Evolutionary conservation across 2,113 vertebrate genomes (phyloP).

Genomic region (Willisornis vidua): DNA sequence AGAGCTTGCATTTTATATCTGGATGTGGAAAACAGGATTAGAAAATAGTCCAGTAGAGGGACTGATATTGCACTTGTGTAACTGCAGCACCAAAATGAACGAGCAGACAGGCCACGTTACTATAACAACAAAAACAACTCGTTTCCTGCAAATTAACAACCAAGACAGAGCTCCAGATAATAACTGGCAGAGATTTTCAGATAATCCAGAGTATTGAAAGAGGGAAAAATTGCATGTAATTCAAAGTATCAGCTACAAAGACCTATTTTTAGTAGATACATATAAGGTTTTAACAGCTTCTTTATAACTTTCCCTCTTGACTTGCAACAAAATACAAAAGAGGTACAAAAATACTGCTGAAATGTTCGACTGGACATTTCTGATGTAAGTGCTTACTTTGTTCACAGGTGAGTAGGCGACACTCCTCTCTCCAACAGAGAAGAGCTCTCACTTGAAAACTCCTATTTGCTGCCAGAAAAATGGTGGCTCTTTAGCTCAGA

Average conservation of each 20-base stretch:
- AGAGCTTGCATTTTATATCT: too few species aligned
- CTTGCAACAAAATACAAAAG: neutral
- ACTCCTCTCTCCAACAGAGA: neutral
- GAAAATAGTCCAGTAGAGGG: too few species aligned
- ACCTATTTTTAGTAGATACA: neutral
- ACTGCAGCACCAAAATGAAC: too few species aligned
- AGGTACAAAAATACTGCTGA: neutral
- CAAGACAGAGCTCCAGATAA: neutral
- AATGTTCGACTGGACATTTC: neutral
- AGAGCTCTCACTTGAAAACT: rapidly evolving
- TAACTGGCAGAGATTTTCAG: neutral
- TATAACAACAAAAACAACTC: too few species aligned
- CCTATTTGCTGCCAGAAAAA: neutral
- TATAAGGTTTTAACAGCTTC: neutral
- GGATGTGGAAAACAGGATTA: too few species aligned
- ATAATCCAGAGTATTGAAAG: neutral
- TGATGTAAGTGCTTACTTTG: neutral
- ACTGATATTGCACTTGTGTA: too few species aligned
- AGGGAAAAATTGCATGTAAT: neutral
- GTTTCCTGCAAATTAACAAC: neutral
- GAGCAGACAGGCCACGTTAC: too few species aligned
- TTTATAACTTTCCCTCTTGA: neutral
- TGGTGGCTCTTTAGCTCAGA: neutral
- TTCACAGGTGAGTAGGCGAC: neutral
- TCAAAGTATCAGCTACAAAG: neutral